These are phyloP conservation scores for Mionectes olivaceus DNA, from an alignment of 2,797 vertebrate genomes.

Conservation along the genomic window DNA sequence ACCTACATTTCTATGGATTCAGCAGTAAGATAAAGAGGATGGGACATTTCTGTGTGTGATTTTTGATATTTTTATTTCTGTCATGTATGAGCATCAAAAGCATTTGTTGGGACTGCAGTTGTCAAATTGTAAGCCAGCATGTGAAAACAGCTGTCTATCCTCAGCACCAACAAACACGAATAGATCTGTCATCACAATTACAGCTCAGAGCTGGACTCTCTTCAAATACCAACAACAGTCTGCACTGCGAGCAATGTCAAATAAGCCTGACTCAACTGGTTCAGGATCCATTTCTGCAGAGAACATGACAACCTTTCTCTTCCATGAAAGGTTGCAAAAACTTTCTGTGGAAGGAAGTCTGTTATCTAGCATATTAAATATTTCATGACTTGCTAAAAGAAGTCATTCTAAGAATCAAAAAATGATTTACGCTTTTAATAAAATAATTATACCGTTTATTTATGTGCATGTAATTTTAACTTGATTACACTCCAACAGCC, in stretches of 20 bases:
- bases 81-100: constrained; percentile 49
- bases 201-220: constrained; percentile 62
- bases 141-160: constrained; percentile 68
- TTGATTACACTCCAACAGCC: constrained; percentile 6
- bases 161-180: constrained; percentile 57
- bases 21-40: background rate
- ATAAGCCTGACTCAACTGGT: constrained; percentile 56
- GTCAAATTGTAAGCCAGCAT: constrained; percentile 59
- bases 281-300: constrained; percentile 24
- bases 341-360: background rate
- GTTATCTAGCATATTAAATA: background rate
- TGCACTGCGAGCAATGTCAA: constrained; percentile 31
- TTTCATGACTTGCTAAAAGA: background rate
- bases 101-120: constrained; percentile 49
- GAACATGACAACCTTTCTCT: background rate
- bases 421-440: constrained; percentile 48
- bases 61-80: constrained; percentile 40
- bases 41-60: background rate
- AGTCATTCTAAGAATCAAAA: background rate
- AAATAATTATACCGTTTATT: constrained; percentile 19
- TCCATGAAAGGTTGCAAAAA: background rate
- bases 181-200: constrained; percentile 65
- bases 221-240: constrained; percentile 59
- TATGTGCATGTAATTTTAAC: constrained; percentile 7
- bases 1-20: background rate